Conservation (phyloP, 2,113 vertebrate species). For the Mungos mungo region DNA sequence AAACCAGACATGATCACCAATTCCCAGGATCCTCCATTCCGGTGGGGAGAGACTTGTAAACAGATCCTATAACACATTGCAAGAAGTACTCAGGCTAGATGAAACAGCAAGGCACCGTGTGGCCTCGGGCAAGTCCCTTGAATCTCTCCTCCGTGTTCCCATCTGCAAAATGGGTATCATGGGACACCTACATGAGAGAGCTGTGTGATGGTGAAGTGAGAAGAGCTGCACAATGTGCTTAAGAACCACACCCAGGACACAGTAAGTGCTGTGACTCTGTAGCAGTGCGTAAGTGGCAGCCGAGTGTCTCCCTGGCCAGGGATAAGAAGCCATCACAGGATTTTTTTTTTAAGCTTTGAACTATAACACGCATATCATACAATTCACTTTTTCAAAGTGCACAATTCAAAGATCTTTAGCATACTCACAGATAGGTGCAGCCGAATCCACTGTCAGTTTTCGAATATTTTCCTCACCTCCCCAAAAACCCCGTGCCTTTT, state of each 20-base stretch:
- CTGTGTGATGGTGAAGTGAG: neutral
- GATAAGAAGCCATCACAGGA: neutral
- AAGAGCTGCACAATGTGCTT: neutral
- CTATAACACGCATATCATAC: neutral
- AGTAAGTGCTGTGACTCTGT: neutral
- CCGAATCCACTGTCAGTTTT: neutral
- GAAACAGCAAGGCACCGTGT: neutral
- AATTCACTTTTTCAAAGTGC: neutral
- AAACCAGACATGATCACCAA: neutral
- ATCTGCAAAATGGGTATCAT: neutral
- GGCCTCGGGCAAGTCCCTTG: neutral
- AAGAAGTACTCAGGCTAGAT: neutral
- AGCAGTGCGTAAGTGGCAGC: neutral
- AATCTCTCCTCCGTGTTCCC: neutral
- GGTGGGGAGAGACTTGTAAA: neutral
- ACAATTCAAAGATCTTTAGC: neutral
- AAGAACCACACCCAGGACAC: neutral
- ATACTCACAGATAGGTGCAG: neutral
- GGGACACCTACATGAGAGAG: neutral
- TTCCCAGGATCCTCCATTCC: neutral
- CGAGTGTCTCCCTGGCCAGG: neutral
- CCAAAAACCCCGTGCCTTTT: neutral
- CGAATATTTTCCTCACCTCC: neutral
- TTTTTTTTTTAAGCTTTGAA: neutral
- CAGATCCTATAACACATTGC: neutral